Conservation (phyloP, 2,113 vertebrate genomes). For the Pampusana beccarii region DNA sequence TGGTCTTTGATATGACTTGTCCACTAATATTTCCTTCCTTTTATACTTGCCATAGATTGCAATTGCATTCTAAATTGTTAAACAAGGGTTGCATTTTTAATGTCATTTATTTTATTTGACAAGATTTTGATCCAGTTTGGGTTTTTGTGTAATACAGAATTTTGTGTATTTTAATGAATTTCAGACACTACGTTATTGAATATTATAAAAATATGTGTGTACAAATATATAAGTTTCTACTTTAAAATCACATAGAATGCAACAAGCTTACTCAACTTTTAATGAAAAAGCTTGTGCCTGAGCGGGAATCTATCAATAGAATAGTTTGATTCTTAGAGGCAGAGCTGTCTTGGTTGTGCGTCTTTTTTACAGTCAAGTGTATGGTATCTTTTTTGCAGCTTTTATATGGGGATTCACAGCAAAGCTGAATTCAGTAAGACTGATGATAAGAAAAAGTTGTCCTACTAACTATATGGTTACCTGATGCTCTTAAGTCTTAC, state of each 20-base stretch:
- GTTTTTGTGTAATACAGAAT: background rate
- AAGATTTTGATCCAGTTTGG: background rate
- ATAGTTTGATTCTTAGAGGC: background rate
- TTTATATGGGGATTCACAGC: background rate
- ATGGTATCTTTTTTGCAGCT: background rate
- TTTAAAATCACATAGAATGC: background rate
- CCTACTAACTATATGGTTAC: background rate
- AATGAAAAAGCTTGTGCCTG: background rate
- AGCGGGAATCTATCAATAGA: accelerated
- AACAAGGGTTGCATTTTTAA: background rate
- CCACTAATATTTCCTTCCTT: background rate
- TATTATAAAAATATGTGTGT: background rate
- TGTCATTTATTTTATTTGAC: accelerated
- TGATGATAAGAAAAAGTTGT: background rate
- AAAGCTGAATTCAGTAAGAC: background rate
- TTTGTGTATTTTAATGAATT: background rate
- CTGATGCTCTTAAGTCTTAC: background rate
- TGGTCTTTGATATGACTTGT: background rate
- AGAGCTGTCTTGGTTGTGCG: background rate
- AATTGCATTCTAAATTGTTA: background rate
- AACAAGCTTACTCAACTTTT: background rate
- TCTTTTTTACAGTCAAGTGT: background rate
- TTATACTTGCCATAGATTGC: background rate
- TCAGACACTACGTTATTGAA: background rate
- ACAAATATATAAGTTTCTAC: background rate